Evolutionary conservation across 2,113 vertebrate genomes (phyloP), one percentile per base, ranked within the genome.

Genomic region (Gobiocypris rarus): DNA sequence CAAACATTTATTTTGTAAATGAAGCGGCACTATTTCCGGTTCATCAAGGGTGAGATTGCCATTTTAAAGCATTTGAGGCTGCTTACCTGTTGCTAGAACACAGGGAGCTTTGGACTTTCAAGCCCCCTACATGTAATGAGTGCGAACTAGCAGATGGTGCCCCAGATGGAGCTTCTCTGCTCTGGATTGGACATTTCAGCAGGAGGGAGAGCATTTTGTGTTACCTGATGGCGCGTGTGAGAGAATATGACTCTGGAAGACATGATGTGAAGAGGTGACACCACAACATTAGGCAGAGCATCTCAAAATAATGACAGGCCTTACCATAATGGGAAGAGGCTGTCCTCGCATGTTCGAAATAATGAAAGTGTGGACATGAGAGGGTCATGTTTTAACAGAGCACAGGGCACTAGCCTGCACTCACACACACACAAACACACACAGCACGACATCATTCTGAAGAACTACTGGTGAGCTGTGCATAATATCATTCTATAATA

Each of bases 141-240:
- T 67, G 82, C 8, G 31, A 43, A 45, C 19, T 50, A 63, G 61
- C 88, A 87, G 86, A 87, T 87, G 88, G 88, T 63, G 73, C 73
- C 82, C 74, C 86, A 87, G 82, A 86, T 87, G 88, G 86, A 84
- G 69, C 58, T 73, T 77, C 63, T 70, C 58, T 75, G 83, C 15
- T 41, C 85, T 78, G n/a, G 48, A 79, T 75, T 78, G 67, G 79
- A 84, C 86, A 85, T 83, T 63, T 79, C 50, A 83, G 86, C 45
- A 48, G 79, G 78, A 38, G 74, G 84, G 26, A 65, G 74, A 87
- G 73, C 74, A 17, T 56, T 84, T 84, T 82, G 50, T 84, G 78
- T 71, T 78, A 84, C 77, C 83, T 77, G 77, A 84, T 87, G 83
- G 71, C 67, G 52, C 17, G 58, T 61, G 45, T 63, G 80, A 61